Evolutionary conservation across 2,888 invertebrate genomes (phyloP), one percentile per base, ranked within the genome.

Genomic region (Cantharis nigra): DNA sequence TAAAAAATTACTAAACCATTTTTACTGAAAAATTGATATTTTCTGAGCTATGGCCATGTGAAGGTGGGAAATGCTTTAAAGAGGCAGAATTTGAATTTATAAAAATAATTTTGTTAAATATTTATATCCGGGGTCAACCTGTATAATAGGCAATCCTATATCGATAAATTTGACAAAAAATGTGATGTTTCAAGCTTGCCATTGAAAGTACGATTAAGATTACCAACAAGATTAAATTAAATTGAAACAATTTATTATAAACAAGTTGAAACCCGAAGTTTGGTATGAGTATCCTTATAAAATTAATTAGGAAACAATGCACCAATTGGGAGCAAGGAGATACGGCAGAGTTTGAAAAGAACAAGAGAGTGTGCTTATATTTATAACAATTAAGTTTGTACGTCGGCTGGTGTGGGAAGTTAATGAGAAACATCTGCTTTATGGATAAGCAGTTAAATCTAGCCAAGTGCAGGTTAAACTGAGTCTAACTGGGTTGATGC

Each of bases 371-470:
- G n/a, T 49, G 49, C 49, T 49, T 49, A 49, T 49, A 49, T 49
- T 49, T 49, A 49, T 49, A 49, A 49, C 49, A 49, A 49, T 49
- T 49, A 49, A 49, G 49, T 49, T 49, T 49, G 7, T 49, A 49
- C 16, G 14, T 70, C 30, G 64, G 49, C 65, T 75, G 70, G 75
- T 71, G 49, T 71, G 49, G 70, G 30, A 74, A 69, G 69, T 71
- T 72, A 76, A 76, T 69, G 72, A 67, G 71, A 63, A 71, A 72
- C 76, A 76, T 76, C 76, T 76, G 76, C 63, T 76, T 71, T 33
- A 26, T 18, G 63, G 70, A 20, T 23, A 74, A 74, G 65, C 65
- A 65, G 70, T 74, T 70, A 70, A 75, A 65, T 63, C 70, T 33
- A 75, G 63, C 63, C 70, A 70, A 76, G 67, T 75, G 75, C 76